Evolutionary conservation across 2,888 invertebrate genomes (phyloP), one percentile per base, ranked within the genome.

Genomic region (Rugalucina vietnamica): DNA sequence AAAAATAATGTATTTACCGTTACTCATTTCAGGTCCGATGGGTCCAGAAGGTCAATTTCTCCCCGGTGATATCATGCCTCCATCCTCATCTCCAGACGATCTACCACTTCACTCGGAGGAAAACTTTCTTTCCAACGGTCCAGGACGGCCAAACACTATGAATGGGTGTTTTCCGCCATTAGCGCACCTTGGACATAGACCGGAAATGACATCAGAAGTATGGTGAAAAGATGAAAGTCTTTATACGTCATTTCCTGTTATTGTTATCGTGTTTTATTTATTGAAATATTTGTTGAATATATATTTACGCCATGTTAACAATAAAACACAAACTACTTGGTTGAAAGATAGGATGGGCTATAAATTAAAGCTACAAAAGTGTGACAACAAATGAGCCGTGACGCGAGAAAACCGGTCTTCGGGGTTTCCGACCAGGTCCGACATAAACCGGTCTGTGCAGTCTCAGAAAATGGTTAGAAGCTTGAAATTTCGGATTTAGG

Each of bases 21-120:
- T 43, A 43, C 24, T 71, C 8, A 34, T 82, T 87, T 65, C 86
- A 88, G 88, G 81, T 70, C 87, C 81, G 21, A 70, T 90, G 79
- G 89, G 84, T 12, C 89, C 86, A 39, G 91, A 91, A 36, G 87
- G 84, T 4, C 89, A 90, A 43, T 91, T 86, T 79, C 57, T 90
- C 39, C 87, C 89, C 21, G 87, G 82, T 3, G 91, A 91, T 60
- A 88, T 91, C 86, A 85, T 91, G 75, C 89, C 85, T 29, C 82
- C 86, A 57, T 84, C 87, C 1, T 57, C 57, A n/a, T 91, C 90
- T 14, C 91, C 91, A 8, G 90, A 91, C 37, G 84, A 90, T 24
- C 74, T 90, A 74, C 65, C 65, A 32, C 80, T 79, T 14, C 78
- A 85, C 32, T 82, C 71, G 34, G 73, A 73, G n/a, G 73, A 73